Evolutionary conservation across 2,888 invertebrate genomes (phyloP).

Genomic region (Latheticus oryzae): DNA sequence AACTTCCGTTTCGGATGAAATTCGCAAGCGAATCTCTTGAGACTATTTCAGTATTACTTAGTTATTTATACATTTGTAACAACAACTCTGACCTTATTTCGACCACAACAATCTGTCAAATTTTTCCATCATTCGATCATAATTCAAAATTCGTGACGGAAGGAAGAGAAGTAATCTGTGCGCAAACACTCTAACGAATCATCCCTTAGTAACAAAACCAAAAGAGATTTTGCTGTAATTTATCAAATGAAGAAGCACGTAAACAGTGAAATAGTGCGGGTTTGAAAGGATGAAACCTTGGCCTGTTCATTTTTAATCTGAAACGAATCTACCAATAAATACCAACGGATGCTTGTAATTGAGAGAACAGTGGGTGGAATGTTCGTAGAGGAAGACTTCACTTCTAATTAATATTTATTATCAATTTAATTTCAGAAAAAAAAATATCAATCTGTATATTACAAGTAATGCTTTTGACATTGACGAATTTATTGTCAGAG

Average conservation of each 20-base stretch:
- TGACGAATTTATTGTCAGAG: too few relatives aligned
- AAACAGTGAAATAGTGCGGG: too few relatives aligned
- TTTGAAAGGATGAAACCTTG: too few relatives aligned
- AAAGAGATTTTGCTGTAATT: slow-evolving; percentile 44
- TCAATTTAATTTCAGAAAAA: too few relatives aligned
- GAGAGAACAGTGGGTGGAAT: not conserved
- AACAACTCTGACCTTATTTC: too few relatives aligned
- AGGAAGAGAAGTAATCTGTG: slow-evolving; percentile 26
- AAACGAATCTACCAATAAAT: slow-evolving; percentile 2
- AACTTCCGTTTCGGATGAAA: slow-evolving; percentile 3
- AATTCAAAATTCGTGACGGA: slow-evolving; percentile 27
- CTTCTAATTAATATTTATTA: too few relatives aligned
- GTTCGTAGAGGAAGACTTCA: too few relatives aligned
- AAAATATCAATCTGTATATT: too few relatives aligned
- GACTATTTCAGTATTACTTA: too few relatives aligned
- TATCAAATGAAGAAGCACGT: slow-evolving; percentile 46
- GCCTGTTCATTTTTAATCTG: not conserved
- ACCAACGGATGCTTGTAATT: slow-evolving; percentile 7
- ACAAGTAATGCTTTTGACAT: too few relatives aligned
- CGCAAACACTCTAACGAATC: slow-evolving; percentile 40
- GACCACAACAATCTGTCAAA: slow-evolving; percentile 16
- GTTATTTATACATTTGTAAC: too few relatives aligned
- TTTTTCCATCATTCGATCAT: slow-evolving; percentile 14
- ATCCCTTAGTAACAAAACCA: slow-evolving; percentile 39
- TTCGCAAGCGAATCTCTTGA: not conserved